Evolutionary conservation across 2,113 vertebrate species (phyloP).

Genomic region (Vanacampus margaritifer): DNA sequence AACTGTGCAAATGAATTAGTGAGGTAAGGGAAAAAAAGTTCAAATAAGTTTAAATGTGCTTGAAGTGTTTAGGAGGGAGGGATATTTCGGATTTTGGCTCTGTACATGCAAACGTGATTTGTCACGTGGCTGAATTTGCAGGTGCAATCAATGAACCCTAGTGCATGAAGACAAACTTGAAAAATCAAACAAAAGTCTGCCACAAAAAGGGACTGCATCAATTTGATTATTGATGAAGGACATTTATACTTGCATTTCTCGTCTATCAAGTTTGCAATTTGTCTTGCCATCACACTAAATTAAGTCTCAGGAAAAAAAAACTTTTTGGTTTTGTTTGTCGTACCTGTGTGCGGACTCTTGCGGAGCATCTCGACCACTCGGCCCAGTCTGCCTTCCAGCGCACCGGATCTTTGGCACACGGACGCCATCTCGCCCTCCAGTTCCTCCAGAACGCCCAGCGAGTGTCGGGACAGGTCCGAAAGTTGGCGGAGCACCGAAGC

Average conservation of each 20-base stretch:
- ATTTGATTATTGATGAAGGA: background rate
- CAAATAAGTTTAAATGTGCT: too few relatives aligned
- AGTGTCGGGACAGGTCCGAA: constrained; percentile 74
- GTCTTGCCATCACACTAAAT: background rate
- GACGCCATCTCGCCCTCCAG: constrained; percentile 73
- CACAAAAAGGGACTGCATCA: background rate
- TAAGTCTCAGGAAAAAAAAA: background rate
- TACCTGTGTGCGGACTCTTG: constrained; percentile 69
- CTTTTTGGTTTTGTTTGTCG: constrained; percentile 2
- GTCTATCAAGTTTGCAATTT: background rate
- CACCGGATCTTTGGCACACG: constrained; percentile 67
- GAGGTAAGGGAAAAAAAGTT: too few relatives aligned
- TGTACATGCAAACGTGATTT: background rate
- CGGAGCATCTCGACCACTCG: constrained; percentile 60
- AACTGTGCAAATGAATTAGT: background rate
- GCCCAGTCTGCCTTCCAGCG: constrained; percentile 67
- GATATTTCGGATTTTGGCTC: background rate
- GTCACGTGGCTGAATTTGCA: background rate
- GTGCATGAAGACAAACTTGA: too few relatives aligned
- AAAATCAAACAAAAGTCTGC: background rate
- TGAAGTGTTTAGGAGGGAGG: too few relatives aligned
- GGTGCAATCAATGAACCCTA: background rate
- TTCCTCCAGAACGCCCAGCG: constrained; percentile 75
- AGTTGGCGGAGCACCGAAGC: constrained; percentile 74
- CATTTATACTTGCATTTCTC: background rate